Evolutionary conservation across 1,140 invertebrate species (phyloP), one percentile per base, ranked within the genome.

Genomic region (Gryon sp.): DNA sequence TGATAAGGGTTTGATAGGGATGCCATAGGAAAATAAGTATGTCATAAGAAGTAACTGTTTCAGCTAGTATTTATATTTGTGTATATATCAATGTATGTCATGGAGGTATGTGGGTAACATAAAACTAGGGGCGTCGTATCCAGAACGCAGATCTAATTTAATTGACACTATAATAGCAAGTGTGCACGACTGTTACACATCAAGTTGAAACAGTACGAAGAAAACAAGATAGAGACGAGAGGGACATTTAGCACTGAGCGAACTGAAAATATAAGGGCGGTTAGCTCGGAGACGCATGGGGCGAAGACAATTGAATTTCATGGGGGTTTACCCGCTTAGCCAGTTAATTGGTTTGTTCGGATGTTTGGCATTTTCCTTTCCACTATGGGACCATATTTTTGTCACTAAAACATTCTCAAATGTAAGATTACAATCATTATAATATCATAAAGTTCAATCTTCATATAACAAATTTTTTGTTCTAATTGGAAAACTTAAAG

Each of bases 291-390:
- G 80, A 82, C 59, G 83, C 83, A 85, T 87, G 82, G 82, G 83
- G 84, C 78, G 82, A 87, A 83, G 86, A 86, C 85, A 87, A 87
- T 87, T 87, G 85, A 87, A 87, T 88, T 88, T 88, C 83, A 87
- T 86, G 82, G 86, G 83, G 86, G 85, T 85, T 87, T 87, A 80
- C 76, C 74, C 80, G 82, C 81, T 87, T 87, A 88, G 87, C 84
- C 82, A 82, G 84, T 79, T 88, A 88, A 88, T 88, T 87, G 84
- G 82, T 86, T 87, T 86, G 79, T 84, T 84, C 81, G n/a, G n/a
- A 75, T 82, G 83, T 84, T 82, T 53, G 63, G 72, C 73, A 79
- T 80, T 82, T 84, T 78, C 77, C 45, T 83, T 81, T 80, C 77
- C 74, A 34, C 4, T 30, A 70, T 20, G 62, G 76, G 74, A 69